Base-by-base conservation (phyloP, 1,140 invertebrate genomes). In the Sitobion miscanthi region DNA sequence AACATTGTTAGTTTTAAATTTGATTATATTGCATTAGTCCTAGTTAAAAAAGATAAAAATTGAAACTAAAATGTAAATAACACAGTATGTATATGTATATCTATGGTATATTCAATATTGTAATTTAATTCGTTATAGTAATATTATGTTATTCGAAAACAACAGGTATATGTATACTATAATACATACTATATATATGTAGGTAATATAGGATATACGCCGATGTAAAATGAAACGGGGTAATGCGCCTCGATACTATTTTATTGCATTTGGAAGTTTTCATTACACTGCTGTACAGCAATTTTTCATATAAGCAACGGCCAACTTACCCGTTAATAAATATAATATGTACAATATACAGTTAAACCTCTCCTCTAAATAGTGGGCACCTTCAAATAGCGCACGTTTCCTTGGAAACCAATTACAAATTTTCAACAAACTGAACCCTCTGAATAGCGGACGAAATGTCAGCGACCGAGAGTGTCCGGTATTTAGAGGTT, bases 231-330 rank as follows among this genome's bases (percentile, higher is more conserved):
- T 86, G 42, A 86, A 86, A 86, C 85, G 8, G 3, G 3, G 45
- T 4, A 17, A 21, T 47, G 23, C 25, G 25, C 38, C 4, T 49
- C 30, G n/a, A 42, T 90, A 62, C 23, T 47, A 1, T 20, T 82
- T 49, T 91, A 82, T 91, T 91, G 35, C 90, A 77, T 69, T 69
- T 45, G 30, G 30, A 91, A 69, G 62, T 91, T 91, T 91, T 77
- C 90, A n/a, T 42, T 5, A 57, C 54, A 45, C 25, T 30, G 89
- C 89, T 62, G 7, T 3, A 1, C 11, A 5, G 14, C 5, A 20
- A 69, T n/a, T n/a, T n/a, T n/a, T 77, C 14, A n/a, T 17, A n/a
- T 77, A n/a, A 69, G n/a, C 23, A 57, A 57, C 23, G 23, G 7
- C 7, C 23, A 69, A 77, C 30, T 77, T n/a, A n/a, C 17, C 5